Evolutionary conservation across 2,113 vertebrate species (phyloP).

Genomic region (Tychaedon coryphoeus): DNA sequence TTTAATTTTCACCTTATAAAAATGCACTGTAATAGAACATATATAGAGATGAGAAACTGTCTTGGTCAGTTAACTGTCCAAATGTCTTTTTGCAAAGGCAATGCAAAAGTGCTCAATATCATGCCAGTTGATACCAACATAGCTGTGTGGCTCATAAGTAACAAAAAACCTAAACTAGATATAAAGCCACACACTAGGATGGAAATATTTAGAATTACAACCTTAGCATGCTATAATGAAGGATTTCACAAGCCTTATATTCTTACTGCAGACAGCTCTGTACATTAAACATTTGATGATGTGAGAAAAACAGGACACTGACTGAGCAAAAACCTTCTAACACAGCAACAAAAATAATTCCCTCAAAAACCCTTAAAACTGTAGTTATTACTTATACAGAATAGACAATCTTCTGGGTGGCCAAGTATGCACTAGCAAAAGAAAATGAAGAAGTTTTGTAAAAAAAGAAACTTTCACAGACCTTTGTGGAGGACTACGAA

Average conservation of each 20-base stretch:
- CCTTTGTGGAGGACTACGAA: background rate
- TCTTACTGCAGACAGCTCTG: background rate
- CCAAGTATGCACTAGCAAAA: background rate
- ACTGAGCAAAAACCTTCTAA: background rate
- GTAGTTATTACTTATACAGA: background rate
- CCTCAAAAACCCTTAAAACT: background rate
- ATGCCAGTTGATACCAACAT: background rate
- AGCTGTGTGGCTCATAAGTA: background rate
- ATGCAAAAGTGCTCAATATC: background rate
- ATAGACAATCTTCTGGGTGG: background rate
- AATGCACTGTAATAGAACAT: background rate
- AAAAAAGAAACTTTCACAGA: background rate
- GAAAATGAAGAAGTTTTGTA: background rate
- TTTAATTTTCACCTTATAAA: background rate
- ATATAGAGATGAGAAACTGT: background rate
- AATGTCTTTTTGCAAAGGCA: background rate
- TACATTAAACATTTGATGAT: constrained; percentile 9
- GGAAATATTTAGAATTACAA: constrained; percentile 24
- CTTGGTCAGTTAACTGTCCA: background rate
- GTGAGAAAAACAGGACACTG: constrained; percentile 17
- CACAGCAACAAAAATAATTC: constrained; percentile 24
- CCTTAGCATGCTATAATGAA: background rate
- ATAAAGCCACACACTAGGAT: constrained; percentile 19
- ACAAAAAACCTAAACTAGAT: background rate
- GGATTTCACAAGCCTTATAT: constrained; percentile 23